Base-by-base conservation (phyloP, 1,140 invertebrate species). In the Diabrotica undecimpunctata region DNA sequence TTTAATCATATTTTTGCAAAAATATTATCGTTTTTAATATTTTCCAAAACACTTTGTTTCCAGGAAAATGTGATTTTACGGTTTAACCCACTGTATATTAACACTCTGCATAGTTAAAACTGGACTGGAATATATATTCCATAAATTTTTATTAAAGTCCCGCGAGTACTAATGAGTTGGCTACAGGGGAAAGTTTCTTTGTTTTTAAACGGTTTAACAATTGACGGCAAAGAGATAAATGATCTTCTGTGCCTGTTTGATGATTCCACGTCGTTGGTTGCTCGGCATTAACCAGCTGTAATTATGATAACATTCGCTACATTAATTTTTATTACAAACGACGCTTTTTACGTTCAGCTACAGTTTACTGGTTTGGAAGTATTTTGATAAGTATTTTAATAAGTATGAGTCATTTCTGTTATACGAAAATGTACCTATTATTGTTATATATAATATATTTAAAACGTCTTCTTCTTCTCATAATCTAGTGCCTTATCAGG, bases 111-210 rank as follows among this genome's bases (percentile, higher is more conserved):
- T 25, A 25, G 25, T 25, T 25, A 25, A 25, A 25, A 25, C 25
- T 25, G 41, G n/a, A 46, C 41, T 46, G 6, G 6, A 4, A 46
- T n/a, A n/a, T 46, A 46, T 46, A 4, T 9, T n/a, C 50, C 61
- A 68, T 68, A 63, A 68, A 68, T 68, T 68, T 68, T 68, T 68
- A 68, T 68, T 68, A 68, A 61, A 14, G n/a, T 63, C n/a, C 8
- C 41, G 41, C 3, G 8, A n/a, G 41, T 6, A 46, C n/a, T 10
- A 46, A 46, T 46, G 41, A 46, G 41, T 25, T 37, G 12, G 55
- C 37, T 57, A 25, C n/a, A 25, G 10, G 55, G 36, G 36, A n/a
- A 57, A 57, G 55, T 38, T 57, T 57, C 55, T 57, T 57, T 57
- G 55, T 57, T 57, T 57, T 57, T 57, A 13, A 57, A 57, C 38